Percentiles rank a stretch among this genome's conserved stretches.
Evolutionary conservation across 1,140 invertebrate genomes (phyloP).

Genomic region (Leptopilina boulardi): DNA sequence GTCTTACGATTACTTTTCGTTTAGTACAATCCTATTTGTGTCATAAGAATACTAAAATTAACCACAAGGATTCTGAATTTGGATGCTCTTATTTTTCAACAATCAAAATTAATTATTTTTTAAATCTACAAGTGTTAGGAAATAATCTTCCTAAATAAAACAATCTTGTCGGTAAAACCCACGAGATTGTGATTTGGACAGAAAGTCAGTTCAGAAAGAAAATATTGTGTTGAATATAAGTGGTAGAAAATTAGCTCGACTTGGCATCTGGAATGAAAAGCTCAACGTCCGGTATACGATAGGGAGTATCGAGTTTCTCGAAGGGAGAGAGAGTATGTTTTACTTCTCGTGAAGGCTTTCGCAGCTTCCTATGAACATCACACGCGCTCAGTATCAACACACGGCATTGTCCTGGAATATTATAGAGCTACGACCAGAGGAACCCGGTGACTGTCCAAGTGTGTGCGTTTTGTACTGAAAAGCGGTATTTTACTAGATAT

Average conservation of each 20-base stretch:
- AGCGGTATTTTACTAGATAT: constrained; percentile 52
- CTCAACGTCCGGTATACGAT: constrained; percentile 9
- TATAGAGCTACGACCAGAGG: constrained; percentile 9
- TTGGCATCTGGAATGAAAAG: neutral
- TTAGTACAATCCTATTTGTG: constrained; percentile 40
- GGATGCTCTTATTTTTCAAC: too few species aligned
- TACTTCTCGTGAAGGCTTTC: constrained; percentile 3
- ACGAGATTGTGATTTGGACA: neutral
- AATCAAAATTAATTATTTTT: too few species aligned
- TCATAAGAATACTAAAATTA: neutral
- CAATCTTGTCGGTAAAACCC: too few species aligned
- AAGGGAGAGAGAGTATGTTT: constrained; percentile 32
- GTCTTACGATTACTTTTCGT: constrained; percentile 24
- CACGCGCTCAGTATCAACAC: constrained; percentile 58
- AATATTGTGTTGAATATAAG: constrained; percentile 7
- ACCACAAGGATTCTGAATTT: too few species aligned
- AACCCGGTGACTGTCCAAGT: constrained; percentile 35
- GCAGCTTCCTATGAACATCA: constrained; percentile 36
- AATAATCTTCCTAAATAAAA: too few species aligned
- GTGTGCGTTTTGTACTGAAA: constrained; percentile 51
- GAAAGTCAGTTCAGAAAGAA: neutral
- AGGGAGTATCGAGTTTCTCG: neutral
- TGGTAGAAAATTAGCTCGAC: constrained; percentile 7
- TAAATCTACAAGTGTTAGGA: too few species aligned
- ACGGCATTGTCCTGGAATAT: constrained; percentile 58